These are phyloP conservation scores for Orchesella cincta DNA, from an alignment of 1,140 invertebrate species.

Conservation along the genomic window DNA sequence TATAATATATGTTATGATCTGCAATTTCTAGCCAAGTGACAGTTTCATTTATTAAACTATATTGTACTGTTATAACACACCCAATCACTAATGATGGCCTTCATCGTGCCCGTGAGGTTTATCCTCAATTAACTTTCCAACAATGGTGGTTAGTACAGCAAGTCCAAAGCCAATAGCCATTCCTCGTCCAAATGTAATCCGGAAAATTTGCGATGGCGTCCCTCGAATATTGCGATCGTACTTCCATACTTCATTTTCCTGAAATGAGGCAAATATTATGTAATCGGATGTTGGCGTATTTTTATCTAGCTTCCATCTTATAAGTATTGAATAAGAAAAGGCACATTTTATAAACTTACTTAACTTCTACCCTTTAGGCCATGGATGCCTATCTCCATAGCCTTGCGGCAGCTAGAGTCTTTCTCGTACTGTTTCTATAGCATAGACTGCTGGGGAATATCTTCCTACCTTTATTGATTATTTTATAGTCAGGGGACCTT, in stretches of 20 bases:
- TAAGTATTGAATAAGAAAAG: not conserved
- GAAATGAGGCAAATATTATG: constrained; percentile 35
- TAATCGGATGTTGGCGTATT: constrained; percentile 15
- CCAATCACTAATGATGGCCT: constrained; percentile 52
- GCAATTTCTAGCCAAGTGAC: no score
- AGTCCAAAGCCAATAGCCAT: constrained; percentile 65
- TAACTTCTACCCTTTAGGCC: constrained; percentile 69
- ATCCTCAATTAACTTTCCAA: constrained; percentile 58
- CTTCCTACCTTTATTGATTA: constrained; percentile 73
- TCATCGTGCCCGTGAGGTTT: constrained; percentile 59
- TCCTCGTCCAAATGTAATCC: constrained; percentile 62
- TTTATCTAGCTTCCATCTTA: constrained; percentile 15
- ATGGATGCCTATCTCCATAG: constrained; percentile 81
- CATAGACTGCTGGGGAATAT: constrained; percentile 65
- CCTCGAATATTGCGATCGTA: constrained; percentile 63
- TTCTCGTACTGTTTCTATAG: no score
- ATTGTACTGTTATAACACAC: not conserved
- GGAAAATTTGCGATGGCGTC: constrained; percentile 53
- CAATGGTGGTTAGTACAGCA: constrained; percentile 65
- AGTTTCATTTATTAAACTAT: not conserved
- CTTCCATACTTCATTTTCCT: constrained; percentile 78
- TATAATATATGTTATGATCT: no score
- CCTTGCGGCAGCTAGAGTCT: constrained; percentile 67
- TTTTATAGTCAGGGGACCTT: constrained; percentile 68
- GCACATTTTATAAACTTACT: constrained; percentile 28